phyloP scores from a whole-genome alignment of 2,888 invertebrate species.

The Eucriotettix oculatus region DNA sequence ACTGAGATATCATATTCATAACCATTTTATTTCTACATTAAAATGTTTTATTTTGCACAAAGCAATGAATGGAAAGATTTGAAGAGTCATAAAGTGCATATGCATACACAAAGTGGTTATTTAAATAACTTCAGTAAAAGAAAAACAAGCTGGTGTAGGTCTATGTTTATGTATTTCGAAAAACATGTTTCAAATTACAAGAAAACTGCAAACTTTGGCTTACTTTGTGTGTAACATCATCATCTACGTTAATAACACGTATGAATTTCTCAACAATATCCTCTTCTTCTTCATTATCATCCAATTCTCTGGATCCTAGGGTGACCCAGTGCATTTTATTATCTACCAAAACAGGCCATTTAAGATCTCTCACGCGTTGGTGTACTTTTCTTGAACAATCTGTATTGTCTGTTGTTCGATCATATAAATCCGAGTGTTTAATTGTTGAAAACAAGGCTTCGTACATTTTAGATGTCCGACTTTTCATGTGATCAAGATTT shows the following conservation, averaged over 20 bases:
- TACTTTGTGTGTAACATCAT: conserved; percentile 21
- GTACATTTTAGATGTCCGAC: conserved; percentile 21
- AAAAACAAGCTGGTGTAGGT: no score
- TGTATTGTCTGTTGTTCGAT: conserved; percentile 34
- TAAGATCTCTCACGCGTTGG: conserved; percentile 32
- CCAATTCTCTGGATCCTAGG: conserved; percentile 20
- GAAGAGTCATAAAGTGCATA: no score
- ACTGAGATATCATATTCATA: no score
- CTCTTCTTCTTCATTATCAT: conserved; percentile 24
- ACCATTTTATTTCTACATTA: no score
- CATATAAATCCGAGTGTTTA: conserved; percentile 20
- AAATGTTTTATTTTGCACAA: no score
- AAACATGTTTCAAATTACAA: not conserved
- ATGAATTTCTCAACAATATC: conserved; percentile 39
- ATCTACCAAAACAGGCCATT: conserved; percentile 37
- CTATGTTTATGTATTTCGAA: no score
- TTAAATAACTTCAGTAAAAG: no score
- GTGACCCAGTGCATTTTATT: conserved; percentile 31
- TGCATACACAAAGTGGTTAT: no score
- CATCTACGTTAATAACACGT: conserved; percentile 33
- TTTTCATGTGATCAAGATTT: conserved; percentile 17
- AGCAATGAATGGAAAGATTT: no score
- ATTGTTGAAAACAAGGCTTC: conserved; percentile 21
- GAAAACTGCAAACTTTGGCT: not conserved
- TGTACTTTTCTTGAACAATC: conserved; percentile 31